phyloP scores from a whole-genome alignment of 2,113 vertebrate species.

The Nipponia nippon region DNA sequence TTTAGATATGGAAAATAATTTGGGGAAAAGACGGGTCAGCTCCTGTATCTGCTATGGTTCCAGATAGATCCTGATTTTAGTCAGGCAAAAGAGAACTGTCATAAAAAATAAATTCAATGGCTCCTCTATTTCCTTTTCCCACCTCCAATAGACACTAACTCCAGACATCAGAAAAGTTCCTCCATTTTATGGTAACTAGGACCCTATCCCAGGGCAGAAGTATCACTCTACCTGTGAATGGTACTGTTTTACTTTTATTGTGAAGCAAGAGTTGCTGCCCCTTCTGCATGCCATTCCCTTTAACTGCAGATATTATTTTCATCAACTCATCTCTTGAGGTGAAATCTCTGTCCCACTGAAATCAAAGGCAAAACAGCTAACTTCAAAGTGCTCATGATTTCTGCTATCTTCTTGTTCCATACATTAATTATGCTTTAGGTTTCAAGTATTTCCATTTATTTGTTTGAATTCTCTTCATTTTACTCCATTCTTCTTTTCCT shows the following conservation, averaged over 20 bases:
- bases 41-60: background rate
- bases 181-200: background rate
- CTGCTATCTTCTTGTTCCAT: background rate
- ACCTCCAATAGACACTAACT: background rate
- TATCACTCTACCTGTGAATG: background rate
- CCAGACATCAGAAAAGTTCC: background rate
- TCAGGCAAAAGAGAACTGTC: background rate
- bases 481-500: background rate
- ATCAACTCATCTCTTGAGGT: background rate
- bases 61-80: background rate
- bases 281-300: background rate
- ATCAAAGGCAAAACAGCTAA: background rate
- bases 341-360: background rate
- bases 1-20: background rate
- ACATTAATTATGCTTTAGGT: background rate
- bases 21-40: background rate
- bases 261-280: background rate
- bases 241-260: background rate
- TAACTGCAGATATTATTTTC: background rate
- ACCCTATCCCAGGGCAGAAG: background rate
- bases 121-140: background rate
- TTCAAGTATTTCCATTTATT: conserved; percentile 2
- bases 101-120: background rate
- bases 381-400: background rate
- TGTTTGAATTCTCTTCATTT: background rate